phyloP scores from a whole-genome alignment of 2,113 vertebrate genomes.

The Phainopepla nitens region DNA sequence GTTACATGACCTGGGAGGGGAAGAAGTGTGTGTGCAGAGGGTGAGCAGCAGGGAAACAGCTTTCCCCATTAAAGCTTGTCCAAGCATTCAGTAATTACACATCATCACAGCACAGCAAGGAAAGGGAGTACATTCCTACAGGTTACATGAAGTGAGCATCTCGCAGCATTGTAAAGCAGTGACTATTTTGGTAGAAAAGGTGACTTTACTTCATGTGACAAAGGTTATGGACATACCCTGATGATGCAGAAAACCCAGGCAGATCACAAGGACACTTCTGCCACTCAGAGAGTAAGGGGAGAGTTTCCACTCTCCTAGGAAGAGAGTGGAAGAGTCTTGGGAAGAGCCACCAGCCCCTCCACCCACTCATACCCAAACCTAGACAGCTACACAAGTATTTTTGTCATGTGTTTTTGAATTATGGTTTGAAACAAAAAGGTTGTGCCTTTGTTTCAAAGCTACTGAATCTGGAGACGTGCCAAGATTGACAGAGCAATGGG shows the following conservation, averaged over 20 bases:
- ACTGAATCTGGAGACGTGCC: neutral
- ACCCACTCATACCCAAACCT: neutral
- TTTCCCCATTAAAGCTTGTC: neutral
- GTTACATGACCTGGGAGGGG: neutral
- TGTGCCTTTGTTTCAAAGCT: neutral
- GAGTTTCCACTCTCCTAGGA: neutral
- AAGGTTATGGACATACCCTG: neutral
- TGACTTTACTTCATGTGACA: neutral
- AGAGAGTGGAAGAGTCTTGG: neutral
- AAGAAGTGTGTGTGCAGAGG: neutral
- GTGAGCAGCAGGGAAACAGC: neutral
- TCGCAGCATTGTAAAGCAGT: fast-evolving
- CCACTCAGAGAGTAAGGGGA: neutral
- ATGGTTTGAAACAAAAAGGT: neutral
- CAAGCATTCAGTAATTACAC: neutral
- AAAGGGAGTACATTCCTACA: neutral
- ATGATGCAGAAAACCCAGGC: neutral
- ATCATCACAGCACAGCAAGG: neutral
- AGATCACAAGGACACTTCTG: neutral
- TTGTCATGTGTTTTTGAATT: neutral
- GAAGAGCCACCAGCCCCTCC: neutral
- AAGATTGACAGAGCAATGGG: neutral
- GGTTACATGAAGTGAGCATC: neutral
- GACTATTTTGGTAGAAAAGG: neutral
- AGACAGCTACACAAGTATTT: neutral